Evolutionary conservation across 2,797 vertebrate genomes (phyloP).

Genomic region (Sebastes dallii): DNA sequence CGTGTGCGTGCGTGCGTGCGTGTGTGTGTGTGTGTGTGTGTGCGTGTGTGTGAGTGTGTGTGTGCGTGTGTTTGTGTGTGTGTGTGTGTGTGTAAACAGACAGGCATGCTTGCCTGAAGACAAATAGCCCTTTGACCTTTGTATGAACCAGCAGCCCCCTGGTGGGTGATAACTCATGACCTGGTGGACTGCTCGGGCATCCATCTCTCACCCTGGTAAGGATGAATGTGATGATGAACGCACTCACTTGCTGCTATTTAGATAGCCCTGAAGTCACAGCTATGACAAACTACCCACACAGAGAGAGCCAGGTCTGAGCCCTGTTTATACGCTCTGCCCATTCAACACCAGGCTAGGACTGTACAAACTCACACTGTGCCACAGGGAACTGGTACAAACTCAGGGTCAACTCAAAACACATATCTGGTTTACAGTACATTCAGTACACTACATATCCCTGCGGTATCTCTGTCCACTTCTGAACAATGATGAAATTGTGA

Average conservation of each 20-base stretch:
- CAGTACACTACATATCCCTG: not conserved
- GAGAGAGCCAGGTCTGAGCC: constrained; percentile 45
- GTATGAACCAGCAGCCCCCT: constrained; percentile 66
- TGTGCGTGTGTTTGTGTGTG: too few relatives aligned
- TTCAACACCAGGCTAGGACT: constrained; percentile 35
- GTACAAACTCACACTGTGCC: constrained; percentile 42
- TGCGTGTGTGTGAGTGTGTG: not conserved
- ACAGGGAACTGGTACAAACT: constrained; percentile 37
- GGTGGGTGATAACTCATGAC: constrained; percentile 77
- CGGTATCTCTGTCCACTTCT: not conserved
- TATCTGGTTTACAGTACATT: not conserved
- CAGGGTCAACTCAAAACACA: constrained; percentile 48
- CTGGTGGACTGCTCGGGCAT: constrained; percentile 57
- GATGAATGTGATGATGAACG: constrained; percentile 77
- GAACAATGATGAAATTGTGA: not conserved
- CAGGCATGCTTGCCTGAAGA: constrained; percentile 60
- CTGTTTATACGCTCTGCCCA: constrained; percentile 55
- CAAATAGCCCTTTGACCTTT: constrained; percentile 74
- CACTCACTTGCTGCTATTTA: constrained; percentile 66
- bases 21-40: not conserved
- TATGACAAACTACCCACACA: constrained; percentile 72
- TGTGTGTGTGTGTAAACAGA: constrained; percentile 2
- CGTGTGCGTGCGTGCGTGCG: not conserved
- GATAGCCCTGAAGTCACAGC: constrained; percentile 77
- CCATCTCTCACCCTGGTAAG: constrained; percentile 66